Base-by-base conservation (phyloP, 2,797 vertebrate genomes). In the Hoplostethus atlanticus region DNA sequence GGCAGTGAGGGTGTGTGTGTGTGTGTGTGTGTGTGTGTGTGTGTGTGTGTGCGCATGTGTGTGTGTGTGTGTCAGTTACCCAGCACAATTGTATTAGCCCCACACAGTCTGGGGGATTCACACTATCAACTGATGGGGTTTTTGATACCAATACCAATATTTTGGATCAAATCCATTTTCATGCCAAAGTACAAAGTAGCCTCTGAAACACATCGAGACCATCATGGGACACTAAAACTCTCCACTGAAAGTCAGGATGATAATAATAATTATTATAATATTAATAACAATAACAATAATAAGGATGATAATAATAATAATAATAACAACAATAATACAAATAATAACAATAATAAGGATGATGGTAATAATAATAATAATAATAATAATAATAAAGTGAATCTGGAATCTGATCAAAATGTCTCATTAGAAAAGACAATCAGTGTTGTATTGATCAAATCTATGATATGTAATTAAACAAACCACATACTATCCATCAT, bases 1-100 rank as follows among this genome's bases (percentile, higher is more conserved):
- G 77, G 81, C 58, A 56, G 76, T 1, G 0, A 21, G 57, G 69
- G 70, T 85, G 52, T 78, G 76, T 62, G 34, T 82, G 77, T 2
- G 55, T 68, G 69, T 34, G 21, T 44, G 42, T 25, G 62, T 62
- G 64, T 50, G 63, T 54, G 54, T 25, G 68, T 48, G 64, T 68
- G 60, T 54, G 74, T 64, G 59, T 36, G 56, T 4, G 11, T 77
- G 77, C 61, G 36, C 80, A 75, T 2, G 55, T 68, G 69, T 34
- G 21, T 38, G 42, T 25, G 62, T 62, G 67, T 40, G 54, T 34
- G 25, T 68, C 47, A 76, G 68, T 64, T 68, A 76, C 48, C 53
- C 17, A 34, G 68, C 46, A 69, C 58, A 64, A 75, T 71, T 62
- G 66, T 53, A 67, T 38, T 21, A 47, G 71, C 40, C 57, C 62